phyloP scores from a whole-genome alignment of 2,113 vertebrate genomes.

The Sinocyclocheilus grahami region DNA sequence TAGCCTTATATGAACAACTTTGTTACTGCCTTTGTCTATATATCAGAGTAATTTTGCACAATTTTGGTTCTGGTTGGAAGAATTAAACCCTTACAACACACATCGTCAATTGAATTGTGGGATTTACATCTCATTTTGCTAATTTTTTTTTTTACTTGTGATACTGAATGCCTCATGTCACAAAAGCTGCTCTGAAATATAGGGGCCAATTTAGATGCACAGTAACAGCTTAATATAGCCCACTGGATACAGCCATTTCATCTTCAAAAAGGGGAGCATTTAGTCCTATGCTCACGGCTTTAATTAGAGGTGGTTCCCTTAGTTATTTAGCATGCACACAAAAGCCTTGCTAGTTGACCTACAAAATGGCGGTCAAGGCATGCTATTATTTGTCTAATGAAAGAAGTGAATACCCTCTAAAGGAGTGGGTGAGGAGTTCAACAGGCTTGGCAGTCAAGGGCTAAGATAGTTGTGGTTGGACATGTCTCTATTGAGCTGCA shows the following conservation, averaged over 20 bases:
- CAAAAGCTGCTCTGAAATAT: slow-evolving; percentile 86
- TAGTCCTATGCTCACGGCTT: slow-evolving; percentile 65
- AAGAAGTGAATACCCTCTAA: slow-evolving; percentile 78
- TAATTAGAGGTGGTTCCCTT: slow-evolving; percentile 74
- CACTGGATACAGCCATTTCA: slow-evolving; percentile 80
- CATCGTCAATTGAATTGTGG: slow-evolving; percentile 84
- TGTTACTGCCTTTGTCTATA: slow-evolving; percentile 90
- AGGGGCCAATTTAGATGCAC: slow-evolving; percentile 96
- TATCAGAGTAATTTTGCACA: slow-evolving; percentile 85
- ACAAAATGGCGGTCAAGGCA: slow-evolving; percentile 80
- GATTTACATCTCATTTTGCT: slow-evolving; percentile 96
- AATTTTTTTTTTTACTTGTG: slow-evolving; percentile 42
- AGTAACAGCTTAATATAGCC: slow-evolving; percentile 91
- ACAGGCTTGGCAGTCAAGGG: slow-evolving; percentile 64
- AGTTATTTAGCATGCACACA: slow-evolving; percentile 68
- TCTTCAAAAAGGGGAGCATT: slow-evolving; percentile 66
- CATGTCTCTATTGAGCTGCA: slow-evolving; percentile 73
- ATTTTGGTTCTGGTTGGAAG: slow-evolving; percentile 85
- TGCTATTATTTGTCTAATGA: slow-evolving; percentile 74
- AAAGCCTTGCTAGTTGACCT: slow-evolving; percentile 75
- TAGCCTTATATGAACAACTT: slow-evolving; percentile 89
- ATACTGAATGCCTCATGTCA: slow-evolving; percentile 84
- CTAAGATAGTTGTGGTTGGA: slow-evolving; percentile 67
- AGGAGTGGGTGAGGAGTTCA: slow-evolving; percentile 75
- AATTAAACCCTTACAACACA: slow-evolving; percentile 86